Evolutionary conservation across 2,797 vertebrate genomes (phyloP), one percentile per base, ranked within the genome.

Genomic region (Tangara arthus): DNA sequence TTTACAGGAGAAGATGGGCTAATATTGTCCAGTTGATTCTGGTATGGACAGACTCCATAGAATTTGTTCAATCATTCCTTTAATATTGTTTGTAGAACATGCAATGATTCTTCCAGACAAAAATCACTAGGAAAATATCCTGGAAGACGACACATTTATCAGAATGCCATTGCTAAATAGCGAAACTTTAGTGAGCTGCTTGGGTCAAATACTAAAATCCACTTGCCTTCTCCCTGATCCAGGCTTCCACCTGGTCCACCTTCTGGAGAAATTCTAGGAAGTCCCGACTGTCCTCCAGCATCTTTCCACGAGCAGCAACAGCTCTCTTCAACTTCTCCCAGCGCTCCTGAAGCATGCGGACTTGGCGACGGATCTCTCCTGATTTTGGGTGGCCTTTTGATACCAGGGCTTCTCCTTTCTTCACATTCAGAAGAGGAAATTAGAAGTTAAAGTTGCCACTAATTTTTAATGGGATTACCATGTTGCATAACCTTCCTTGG

Each of bases 201-300:
- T 55, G 55, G 14, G 12, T 77, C 52, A 85, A 91, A 90, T 22
- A 73, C 22, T 37, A 44, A 65, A 90, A 55, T 82, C 17, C 11
- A 52, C 90, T 88, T 85, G 99, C 99, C 98, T 98, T 99, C 68
- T 99, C 98, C 90, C 98, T 97, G 94, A 99, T 99, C 99, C 99
- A 99, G 92, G 98, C 97, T 96, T 99, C 99, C 87, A 99, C 98
- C 49, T 98, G 97, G 39, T 99, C 98, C 24, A 98, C 98, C 87
- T 98, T 98, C 95, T 98, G 98, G 50, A 99, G 97, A 95, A 99
- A 99, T 96, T 99, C 98, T 75, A 99, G 97, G 90, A 99, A 98
- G 94, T 98, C 98, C 50, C 97, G 88, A 79, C 98, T 98, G 47
- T 98, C 98, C 82, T 99, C 98, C 85, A 99, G 97, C 97, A 98